These are phyloP conservation scores for Lymantria monacha DNA, from an alignment of 2,888 invertebrate species.

Conservation along the genomic window DNA sequence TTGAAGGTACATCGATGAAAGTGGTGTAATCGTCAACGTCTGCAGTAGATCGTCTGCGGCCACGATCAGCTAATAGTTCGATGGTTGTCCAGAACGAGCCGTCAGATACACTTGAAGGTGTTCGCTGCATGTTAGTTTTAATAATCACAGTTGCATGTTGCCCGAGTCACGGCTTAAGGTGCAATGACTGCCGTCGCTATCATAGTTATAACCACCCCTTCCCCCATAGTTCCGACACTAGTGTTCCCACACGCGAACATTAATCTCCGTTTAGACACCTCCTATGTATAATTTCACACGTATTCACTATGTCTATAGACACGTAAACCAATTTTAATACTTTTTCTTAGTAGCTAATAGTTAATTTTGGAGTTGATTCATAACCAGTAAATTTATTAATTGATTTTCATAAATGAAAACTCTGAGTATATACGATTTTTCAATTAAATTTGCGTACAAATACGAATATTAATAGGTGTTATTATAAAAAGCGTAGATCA, in stretches of 20 bases:
- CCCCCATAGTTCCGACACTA: conserved; percentile 53
- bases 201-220: conserved; percentile 35
- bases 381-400: not conserved
- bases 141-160: conserved; percentile 54
- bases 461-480: too few relatives aligned
- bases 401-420: not conserved
- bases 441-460: too few relatives aligned
- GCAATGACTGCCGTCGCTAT: conserved; percentile 75
- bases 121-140: conserved; percentile 57
- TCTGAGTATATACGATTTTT: too few relatives aligned
- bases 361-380: conserved; percentile 15
- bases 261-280: conserved; percentile 66
- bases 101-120: conserved; percentile 69
- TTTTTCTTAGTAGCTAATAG: conserved; percentile 34
- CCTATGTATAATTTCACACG: conserved; percentile 50
- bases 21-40: conserved; percentile 60
- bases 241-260: conserved; percentile 71
- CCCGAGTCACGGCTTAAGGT: conserved; percentile 60
- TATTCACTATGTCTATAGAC: conserved; percentile 48
- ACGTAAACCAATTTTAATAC: conserved; percentile 41
- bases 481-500: too few relatives aligned
- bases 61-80: conserved; percentile 81
- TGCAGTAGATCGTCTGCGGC: conserved; percentile 70
- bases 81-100: conserved; percentile 85
- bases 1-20: conserved; percentile 40